Evolutionary conservation across 64 coral and sea anemone genomes (phyloP), one percentile per base, ranked within the genome.

Genomic region (Dendrophyllia cribrosa): DNA sequence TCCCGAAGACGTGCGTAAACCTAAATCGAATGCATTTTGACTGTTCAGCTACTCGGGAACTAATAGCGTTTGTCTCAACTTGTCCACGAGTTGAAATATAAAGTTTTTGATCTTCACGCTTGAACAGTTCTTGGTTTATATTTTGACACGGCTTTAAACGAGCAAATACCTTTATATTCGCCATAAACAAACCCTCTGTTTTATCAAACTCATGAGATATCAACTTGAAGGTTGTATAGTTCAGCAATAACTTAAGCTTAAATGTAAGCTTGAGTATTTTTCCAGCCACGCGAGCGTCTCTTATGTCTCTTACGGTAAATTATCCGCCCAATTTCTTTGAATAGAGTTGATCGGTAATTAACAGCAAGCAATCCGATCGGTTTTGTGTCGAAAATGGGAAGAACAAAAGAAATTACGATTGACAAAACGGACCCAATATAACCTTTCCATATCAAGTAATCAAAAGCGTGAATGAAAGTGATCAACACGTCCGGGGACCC

Each of bases 81-180:
- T 84, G 60, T 50, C 44, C 19, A 84, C 10, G 61, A 14, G 80
- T 45, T 22, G 34, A 49, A 51, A 84, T 67, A 51, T 24, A 84
- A 67, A 84, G 20, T 22, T 62, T 43, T 50, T 68, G 60, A 84
- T 84, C 80, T 84, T 84, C 80, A 84, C 5, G 62, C 60, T 47
- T 66, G 80, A 84, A 50, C 19, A 84, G 45, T 68, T 51, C 43
- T 7, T 51, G 80, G 21, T 66, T 67, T n/a, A 84, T 68, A 67
- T 84, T 46, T 45, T 67, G 25, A 84, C 61, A 84, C 14, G 91
- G 91, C 50, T 73, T 50, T 16, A 92, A 55, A 46, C 91, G 56
- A 53, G 66, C 91, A 79, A 77, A 92, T 70, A 92, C 91, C 75
- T 92, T 86, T 13, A 92, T 87, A 59, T 79, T 92, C 3, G 91